Evolutionary conservation across 2,797 vertebrate genomes (phyloP), one percentile per base, ranked within the genome.

Genomic region (Rhynchotus rufescens): DNA sequence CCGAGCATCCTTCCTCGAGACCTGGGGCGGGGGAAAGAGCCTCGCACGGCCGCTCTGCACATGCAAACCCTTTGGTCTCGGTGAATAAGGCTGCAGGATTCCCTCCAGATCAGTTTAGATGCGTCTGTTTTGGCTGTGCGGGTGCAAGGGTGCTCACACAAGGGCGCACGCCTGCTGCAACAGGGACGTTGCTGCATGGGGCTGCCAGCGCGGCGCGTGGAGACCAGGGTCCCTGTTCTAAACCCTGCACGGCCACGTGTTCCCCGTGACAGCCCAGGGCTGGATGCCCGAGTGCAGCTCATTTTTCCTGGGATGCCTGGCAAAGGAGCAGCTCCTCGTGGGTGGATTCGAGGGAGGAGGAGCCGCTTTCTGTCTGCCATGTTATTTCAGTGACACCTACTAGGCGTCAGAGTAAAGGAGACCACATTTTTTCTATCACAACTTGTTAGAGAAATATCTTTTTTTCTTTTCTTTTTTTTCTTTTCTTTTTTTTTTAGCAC

Each of bases 391-490:
- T 84, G 91, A 91, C 83, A 94, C 60, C 77, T 76, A 59, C 47
- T 16, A 93, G 71, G 74, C 83, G 47, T 36, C 80, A 67, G 65
- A 88, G 88, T 86, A 84, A 92, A 92, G 38, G 52, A 93, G 56
- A 86, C 51, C 67, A 60, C 81, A 79, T 94, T 89, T 93, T 54
- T 94, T 93, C 91, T 80, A 60, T 88, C 67, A 81, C 56, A n/a
- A 4, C 42, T 79, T 76, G 69, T 80, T 85, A 78, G 36, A 89
- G 61, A 85, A 32, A 0, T 65, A 47, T 89, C 22, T 49, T 49
- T 49, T 49, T 23, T 23, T 47, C 21, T 23, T 47, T 49, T 23
- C 23, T 6, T 44, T 44, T 92, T 90, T 71, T 90, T 74, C n/a
- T n/a, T n/a, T n/a, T n/a, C n/a, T 49, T 6, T 44, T 44, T 92